Evolutionary conservation across 2,888 invertebrate species (phyloP), one percentile per base, ranked within the genome.

Genomic region (Dysmachus trigonus): DNA sequence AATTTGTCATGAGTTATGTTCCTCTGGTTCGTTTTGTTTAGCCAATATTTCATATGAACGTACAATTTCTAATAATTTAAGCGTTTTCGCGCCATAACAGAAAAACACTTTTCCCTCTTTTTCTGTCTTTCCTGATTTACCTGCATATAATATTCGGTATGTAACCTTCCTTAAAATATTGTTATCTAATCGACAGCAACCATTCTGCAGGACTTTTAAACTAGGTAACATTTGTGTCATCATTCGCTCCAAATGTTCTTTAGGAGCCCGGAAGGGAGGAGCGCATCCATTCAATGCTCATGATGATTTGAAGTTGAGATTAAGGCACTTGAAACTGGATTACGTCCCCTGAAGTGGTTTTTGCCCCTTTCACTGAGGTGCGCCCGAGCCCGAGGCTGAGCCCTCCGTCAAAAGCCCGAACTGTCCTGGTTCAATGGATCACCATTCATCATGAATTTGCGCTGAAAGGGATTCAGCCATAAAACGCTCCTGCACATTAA

Each of bases 251-350:
- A 47, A 47, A 47, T 47, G 22, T 27, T 22, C 62, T 62, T 6
- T 53, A 51, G 22, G 47, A 30, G 7, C 41, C 35, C 51, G 85
- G 38, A 47, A 18, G 73, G 81, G 72, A 76, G 76, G 74, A 71
- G 76, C 72, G 53, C 82, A 87, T 76, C 62, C 79, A 86, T 62
- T 27, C 22, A 27, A n/a, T 18, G 62, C 62, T 62, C 27, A 22
- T 62, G 62, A 87, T 85, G 86, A 87, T 87, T 86, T 86, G 81
- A 86, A 87, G 85, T 85, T 74, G 86, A 84, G 87, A 87, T 87
- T 87, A 87, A 73, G 71, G 85, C 86, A 87, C 87, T 87, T 77
- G 33, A 87, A 87, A 86, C 83, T 38, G 86, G 83, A 86, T 87
- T 87, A 85, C 87, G 85, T 53, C 77, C 47, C 79, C 73, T 85